Conservation (phyloP, 1,140 invertebrate species). For the Halyomorpha halys region DNA sequence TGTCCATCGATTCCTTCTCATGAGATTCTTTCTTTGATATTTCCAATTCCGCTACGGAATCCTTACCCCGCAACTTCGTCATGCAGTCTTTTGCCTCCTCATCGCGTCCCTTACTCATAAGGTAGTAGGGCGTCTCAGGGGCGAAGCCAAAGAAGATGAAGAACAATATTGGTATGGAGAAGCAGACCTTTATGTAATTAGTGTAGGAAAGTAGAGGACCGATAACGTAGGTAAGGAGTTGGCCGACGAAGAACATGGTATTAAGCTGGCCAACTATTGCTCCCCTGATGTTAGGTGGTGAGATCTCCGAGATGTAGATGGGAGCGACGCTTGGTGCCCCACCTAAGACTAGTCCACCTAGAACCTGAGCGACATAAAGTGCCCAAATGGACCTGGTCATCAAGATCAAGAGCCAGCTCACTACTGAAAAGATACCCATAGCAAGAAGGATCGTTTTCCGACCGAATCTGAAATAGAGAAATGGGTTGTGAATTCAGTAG, state of each 20-base stretch:
- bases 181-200: background rate
- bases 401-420: no score
- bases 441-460: no score
- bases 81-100: background rate
- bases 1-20: no score
- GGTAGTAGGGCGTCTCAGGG: background rate
- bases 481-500: no score
- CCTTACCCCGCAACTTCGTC: background rate
- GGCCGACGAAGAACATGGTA: conserved; percentile 2
- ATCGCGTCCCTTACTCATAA: background rate
- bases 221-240: background rate
- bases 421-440: no score
- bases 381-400: background rate
- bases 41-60: no score
- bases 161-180: background rate
- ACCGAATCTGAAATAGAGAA: no score
- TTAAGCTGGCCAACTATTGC: background rate
- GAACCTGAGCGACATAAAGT: background rate
- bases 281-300: background rate
- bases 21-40: no score
- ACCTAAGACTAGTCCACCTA: background rate
- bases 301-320: background rate
- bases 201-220: background rate
- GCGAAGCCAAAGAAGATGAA: background rate
- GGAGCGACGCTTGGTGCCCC: background rate